phyloP scores from a whole-genome alignment of 2,797 vertebrate species.

The Chromobotia macracanthus region DNA sequence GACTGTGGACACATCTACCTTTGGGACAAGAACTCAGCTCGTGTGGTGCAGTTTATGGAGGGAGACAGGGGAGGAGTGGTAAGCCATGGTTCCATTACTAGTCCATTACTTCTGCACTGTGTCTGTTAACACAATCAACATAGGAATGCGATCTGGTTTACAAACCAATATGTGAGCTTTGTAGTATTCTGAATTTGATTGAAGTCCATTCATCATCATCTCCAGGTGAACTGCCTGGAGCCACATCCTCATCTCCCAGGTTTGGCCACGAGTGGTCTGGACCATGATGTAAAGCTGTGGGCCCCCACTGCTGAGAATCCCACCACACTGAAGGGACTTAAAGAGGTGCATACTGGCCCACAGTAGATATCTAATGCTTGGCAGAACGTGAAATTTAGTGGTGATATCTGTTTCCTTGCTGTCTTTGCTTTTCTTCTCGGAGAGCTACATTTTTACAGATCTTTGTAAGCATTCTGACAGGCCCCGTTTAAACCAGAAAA shows the following conservation, averaged over 20 bases:
- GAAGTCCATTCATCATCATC: neutral
- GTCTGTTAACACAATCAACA: neutral
- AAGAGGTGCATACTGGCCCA: conserved; percentile 77
- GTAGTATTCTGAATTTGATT: neutral
- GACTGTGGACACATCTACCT: conserved; percentile 98
- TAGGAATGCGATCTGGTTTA: no score
- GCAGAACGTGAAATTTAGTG: neutral
- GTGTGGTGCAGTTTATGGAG: conserved; percentile 95
- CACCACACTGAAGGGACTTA: conserved; percentile 86
- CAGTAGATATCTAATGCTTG: neutral
- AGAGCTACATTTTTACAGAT: no score
- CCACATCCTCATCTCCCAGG: conserved; percentile 92
- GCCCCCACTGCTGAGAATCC: conserved; percentile 88
- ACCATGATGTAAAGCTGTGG: conserved; percentile 97
- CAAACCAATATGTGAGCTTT: no score
- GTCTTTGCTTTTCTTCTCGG: no score
- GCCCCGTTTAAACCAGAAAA: no score
- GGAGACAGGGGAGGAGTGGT: conserved; percentile 97
- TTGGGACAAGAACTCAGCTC: conserved; percentile 95
- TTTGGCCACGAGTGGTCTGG: conserved; percentile 93
- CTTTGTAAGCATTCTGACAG: no score
- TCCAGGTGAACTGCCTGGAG: conserved; percentile 93
- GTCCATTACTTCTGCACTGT: neutral
- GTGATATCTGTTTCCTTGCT: neutral
- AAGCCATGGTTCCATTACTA: conserved; percentile 63